Conservation (phyloP, 2,888 invertebrate genomes). For the Dynastes tityus region DNA sequence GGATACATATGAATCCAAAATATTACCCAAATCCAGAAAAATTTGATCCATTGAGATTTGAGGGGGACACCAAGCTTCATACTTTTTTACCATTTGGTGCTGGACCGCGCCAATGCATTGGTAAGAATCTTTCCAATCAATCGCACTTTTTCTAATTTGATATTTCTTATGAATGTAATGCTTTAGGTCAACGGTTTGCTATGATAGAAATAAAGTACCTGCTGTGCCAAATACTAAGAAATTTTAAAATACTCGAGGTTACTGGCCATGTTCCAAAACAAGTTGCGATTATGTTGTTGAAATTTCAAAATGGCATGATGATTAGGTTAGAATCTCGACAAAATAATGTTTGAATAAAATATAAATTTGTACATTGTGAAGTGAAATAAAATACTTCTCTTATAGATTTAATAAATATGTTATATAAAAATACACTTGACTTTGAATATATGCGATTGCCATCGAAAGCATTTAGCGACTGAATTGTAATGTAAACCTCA, state of each 20-base stretch:
- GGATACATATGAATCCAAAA: conserved; percentile 71
- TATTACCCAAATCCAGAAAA: conserved; percentile 72
- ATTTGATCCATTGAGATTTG: conserved; percentile 73
- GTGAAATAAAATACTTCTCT: no score
- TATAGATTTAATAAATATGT: no score
- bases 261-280: conserved; percentile 8
- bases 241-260: conserved; percentile 19
- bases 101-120: conserved; percentile 76
- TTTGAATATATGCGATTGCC: no score
- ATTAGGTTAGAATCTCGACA: conserved; percentile 24
- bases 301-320: conserved; percentile 33
- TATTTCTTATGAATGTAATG: neutral
- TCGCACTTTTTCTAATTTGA: neutral
- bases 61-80: conserved; percentile 66
- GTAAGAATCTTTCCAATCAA: conserved; percentile 58
- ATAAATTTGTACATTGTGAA: no score
- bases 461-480: no score
- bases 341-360: no score
- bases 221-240: conserved; percentile 8
- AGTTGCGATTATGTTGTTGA: neutral
- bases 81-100: conserved; percentile 76
- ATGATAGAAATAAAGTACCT: conserved; percentile 16
- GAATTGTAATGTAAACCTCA: no score
- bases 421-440: no score
- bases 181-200: conserved; percentile 25